These are phyloP conservation scores for Drosophila merina DNA, from an alignment of 2,888 invertebrate genomes.

Conservation along the genomic window DNA sequence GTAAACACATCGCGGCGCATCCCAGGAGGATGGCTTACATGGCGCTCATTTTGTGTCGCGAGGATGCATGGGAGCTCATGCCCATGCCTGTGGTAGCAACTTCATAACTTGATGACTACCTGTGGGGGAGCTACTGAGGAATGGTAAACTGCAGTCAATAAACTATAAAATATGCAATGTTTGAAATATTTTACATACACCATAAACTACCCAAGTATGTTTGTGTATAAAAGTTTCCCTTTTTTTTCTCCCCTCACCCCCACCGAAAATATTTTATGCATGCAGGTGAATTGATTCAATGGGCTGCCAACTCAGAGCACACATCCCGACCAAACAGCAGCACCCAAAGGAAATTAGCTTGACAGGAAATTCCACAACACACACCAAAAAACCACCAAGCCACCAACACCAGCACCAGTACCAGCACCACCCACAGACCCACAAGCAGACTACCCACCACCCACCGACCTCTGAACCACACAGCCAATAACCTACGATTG, in stretches of 20 bases:
- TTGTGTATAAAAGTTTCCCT: slow-evolving; percentile 14
- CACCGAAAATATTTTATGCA: slow-evolving; percentile 71
- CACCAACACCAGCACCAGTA: slow-evolving; percentile 21
- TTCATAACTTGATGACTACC: slow-evolving; percentile 6
- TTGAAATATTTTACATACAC: slow-evolving; percentile 57
- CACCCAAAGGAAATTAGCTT: slow-evolving; percentile 81
- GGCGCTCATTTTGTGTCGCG: slow-evolving; percentile 70
- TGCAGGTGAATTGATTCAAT: slow-evolving; percentile 78
- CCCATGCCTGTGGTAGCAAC: neutral
- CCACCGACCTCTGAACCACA: slow-evolving; percentile 3
- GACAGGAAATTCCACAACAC: slow-evolving; percentile 78
- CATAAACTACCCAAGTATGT: neutral
- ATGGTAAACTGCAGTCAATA: slow-evolving; percentile 62
- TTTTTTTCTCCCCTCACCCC: slow-evolving; percentile 30
- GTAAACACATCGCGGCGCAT: slow-evolving; percentile 16
- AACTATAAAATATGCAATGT: slow-evolving; percentile 78
- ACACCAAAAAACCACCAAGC: slow-evolving; percentile 45
- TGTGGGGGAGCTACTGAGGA: slow-evolving; percentile 10
- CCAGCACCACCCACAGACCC: slow-evolving; percentile 15
- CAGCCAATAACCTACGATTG: slow-evolving; percentile 6
- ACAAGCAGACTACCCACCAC: slow-evolving; percentile 3
- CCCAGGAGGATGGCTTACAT: slow-evolving; percentile 60
- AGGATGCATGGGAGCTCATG: slow-evolving; percentile 37
- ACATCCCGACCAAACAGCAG: slow-evolving; percentile 52
- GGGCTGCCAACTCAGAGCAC: slow-evolving; percentile 57